Evolutionary conservation across 2,888 invertebrate genomes (phyloP), one percentile per base, ranked within the genome.

Genomic region (Nomada lathburiana): DNA sequence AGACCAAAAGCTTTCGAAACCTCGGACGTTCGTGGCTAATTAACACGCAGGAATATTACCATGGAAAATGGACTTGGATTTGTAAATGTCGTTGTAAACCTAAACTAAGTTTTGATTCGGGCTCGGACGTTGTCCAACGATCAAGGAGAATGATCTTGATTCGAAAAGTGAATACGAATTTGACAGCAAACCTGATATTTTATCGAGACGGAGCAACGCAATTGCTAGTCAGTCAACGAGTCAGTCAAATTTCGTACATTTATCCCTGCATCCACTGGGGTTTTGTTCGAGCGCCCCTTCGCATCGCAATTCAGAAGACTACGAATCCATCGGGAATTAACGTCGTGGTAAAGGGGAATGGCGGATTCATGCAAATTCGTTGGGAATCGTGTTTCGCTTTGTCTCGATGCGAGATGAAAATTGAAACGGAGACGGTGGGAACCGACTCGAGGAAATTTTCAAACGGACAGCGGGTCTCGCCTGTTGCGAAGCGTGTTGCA

Each of bases 1-100:
- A 83, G 78, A 74, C 44, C 55, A 16, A 0, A 18, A 4, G 62
- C 60, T 83, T 83, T 83, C 83, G 83, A 83, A 83, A 83, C 47
- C 18, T 36, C 23, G 62, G 50, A 68, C 71, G 23, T 18, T 76
- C 76, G 59, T 60, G 65, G 52, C 52, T 42, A 11, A 44, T 23
- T 65, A 36, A 44, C 36, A 57, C 57, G 59, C 65, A 64, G 70
- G 72, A 82, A 65, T 69, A 83, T 73, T 76, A 72, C 72, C 70
- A 74, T 83, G 67, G 83, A 82, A 83, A 83, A 83, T 63, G 10
- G 16, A 18, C 47, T 60, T 36, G 55, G 55, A 1, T 44, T 2
- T 44, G 44, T 44, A 44, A 10, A 1, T 2, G 5, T 29, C 50
- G 50, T 55, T 2, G 26, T 2, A 20, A 52, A 16, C 9, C 13